Conservation (phyloP, 2,888 invertebrate genomes). For the Hyppa rectilinea region DNA sequence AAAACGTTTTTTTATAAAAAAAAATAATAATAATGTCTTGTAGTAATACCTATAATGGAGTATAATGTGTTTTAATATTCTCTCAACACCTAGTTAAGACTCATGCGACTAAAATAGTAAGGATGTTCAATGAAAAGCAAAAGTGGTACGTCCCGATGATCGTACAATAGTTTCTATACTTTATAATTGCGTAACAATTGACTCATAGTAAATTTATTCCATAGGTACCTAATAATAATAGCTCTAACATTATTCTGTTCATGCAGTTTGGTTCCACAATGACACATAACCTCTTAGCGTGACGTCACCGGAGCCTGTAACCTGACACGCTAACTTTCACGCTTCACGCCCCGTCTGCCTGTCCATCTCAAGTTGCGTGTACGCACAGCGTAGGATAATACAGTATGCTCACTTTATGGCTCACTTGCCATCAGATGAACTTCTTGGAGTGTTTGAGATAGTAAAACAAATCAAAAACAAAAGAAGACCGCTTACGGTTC, state of each 20-base stretch:
- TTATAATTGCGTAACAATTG: neutral
- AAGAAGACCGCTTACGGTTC: neutral
- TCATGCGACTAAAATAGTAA: neutral
- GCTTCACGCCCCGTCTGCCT: conserved; percentile 59
- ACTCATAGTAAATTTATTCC: neutral
- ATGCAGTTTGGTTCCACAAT: conserved; percentile 20
- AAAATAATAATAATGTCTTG: neutral
- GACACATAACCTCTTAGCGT: conserved; percentile 23
- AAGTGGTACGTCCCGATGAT: conserved; percentile 22
- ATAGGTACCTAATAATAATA: conserved; percentile 44
- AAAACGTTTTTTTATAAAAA: neutral
- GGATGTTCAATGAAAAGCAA: conserved; percentile 14
- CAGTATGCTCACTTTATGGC: conserved; percentile 19
- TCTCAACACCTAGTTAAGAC: neutral
- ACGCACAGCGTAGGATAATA: neutral
- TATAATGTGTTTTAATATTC: neutral
- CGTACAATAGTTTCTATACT: neutral
- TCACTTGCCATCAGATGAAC: neutral
- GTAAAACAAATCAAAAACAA: neutral
- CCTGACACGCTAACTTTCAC: conserved; percentile 63
- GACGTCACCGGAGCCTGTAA: conserved; percentile 58
- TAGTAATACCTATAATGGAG: neutral
- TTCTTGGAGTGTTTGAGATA: neutral
- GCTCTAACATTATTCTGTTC: conserved; percentile 6
- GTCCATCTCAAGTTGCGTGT: conserved; percentile 44